A percentile compares a stretch with the other conserved stretches of the same genome.
These are phyloP conservation scores for Labia minor DNA, from an alignment of 2,888 invertebrate species.

Conservation along the genomic window DNA sequence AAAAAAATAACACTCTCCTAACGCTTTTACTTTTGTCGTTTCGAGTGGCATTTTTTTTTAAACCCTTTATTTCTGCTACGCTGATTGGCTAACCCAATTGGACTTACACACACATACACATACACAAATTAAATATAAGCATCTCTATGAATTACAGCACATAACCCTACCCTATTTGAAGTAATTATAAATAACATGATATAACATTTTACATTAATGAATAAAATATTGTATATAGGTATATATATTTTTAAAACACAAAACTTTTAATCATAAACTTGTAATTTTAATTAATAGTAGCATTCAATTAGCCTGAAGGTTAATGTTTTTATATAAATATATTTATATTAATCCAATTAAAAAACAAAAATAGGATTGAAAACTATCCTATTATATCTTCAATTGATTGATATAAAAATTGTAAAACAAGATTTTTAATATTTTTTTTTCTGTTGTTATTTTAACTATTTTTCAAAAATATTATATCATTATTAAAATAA, in stretches of 20 bases:
- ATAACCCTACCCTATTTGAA: neutral
- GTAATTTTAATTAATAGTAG: neutral
- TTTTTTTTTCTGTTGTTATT: too few relatives aligned
- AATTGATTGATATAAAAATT: too few relatives aligned
- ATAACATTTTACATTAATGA: neutral
- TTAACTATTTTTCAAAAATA: too few relatives aligned
- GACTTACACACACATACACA: neutral
- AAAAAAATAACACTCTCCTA: neutral
- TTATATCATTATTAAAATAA: too few relatives aligned
- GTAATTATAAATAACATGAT: constrained; percentile 13
- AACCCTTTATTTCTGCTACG: constrained; percentile 3
- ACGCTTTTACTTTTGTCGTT: neutral
- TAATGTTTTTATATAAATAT: neutral
- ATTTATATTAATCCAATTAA: neutral
- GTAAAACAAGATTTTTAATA: too few relatives aligned
- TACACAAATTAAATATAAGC: neutral
- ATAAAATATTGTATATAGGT: too few relatives aligned
- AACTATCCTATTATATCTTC: too few relatives aligned
- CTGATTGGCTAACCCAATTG: neutral
- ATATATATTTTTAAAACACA: constrained; percentile 1
- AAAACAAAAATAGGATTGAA: too few relatives aligned
- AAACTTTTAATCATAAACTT: constrained; percentile 7
- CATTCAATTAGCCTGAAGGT: neutral
- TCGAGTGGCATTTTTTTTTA: constrained; percentile 13
- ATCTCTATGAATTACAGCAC: neutral